These are phyloP conservation scores for Spisula subtruncata DNA, from an alignment of 2,888 invertebrate species.

Conservation along the genomic window DNA sequence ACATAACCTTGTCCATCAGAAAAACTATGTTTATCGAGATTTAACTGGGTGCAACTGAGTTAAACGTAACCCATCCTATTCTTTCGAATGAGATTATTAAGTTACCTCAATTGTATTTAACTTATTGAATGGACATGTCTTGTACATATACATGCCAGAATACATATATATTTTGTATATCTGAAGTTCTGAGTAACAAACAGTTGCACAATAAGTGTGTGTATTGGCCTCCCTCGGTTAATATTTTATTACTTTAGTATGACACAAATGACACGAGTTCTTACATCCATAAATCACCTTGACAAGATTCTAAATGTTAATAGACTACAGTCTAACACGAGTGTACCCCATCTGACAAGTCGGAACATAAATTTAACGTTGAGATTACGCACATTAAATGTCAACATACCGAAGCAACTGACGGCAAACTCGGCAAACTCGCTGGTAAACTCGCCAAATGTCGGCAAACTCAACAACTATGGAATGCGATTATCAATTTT, in stretches of 20 bases:
- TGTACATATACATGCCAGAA: no score
- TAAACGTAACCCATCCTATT: no score
- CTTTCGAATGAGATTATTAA: no score
- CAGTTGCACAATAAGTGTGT: neutral
- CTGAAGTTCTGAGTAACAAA: no score
- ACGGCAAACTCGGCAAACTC: slow-evolving; percentile 2
- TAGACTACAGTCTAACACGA: slow-evolving; percentile 1
- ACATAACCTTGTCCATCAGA: no score
- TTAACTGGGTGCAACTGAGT: no score
- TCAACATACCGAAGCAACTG: neutral
- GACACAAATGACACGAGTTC: slow-evolving; percentile 20
- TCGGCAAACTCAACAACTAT: neutral
- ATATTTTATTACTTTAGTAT: neutral
- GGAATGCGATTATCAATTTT: slow-evolving; percentile 1
- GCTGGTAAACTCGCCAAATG: no score
- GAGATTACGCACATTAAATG: slow-evolving; percentile 29
- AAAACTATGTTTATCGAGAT: no score
- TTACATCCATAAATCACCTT: slow-evolving; percentile 12
- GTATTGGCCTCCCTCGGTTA: neutral
- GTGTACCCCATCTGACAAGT: slow-evolving; percentile 22
- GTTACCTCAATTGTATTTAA: no score
- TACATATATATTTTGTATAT: no score
- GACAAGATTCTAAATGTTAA: slow-evolving; percentile 16
- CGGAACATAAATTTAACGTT: slow-evolving; percentile 36
- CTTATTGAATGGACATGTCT: no score